These are phyloP conservation scores for Cephalopachus bancanus DNA, from an alignment of 2,797 vertebrate species.

Conservation along the genomic window DNA sequence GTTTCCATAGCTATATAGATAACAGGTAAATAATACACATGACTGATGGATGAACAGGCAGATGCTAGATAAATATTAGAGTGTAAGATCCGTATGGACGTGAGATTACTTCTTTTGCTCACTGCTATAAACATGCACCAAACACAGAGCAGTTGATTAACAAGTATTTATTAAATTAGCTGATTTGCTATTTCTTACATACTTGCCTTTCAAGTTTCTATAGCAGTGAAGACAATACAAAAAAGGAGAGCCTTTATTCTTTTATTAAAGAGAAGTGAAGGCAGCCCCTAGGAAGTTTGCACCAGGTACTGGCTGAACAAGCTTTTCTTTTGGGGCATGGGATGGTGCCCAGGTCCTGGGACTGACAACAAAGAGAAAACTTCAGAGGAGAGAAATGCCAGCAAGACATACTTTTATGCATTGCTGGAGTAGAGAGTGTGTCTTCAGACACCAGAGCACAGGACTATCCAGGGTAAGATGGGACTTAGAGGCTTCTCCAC, in stretches of 20 bases:
- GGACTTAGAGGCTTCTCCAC: neutral
- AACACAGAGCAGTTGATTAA: neutral
- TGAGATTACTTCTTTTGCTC: neutral
- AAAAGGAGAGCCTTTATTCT: neutral
- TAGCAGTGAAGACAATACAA: neutral
- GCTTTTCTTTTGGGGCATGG: neutral
- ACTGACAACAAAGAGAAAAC: neutral
- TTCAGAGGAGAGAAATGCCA: neutral
- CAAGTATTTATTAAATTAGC: slow-evolving; percentile 46
- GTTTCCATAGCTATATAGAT: neutral
- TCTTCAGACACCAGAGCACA: neutral
- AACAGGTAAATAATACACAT: slow-evolving; percentile 9
- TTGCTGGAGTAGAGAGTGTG: neutral
- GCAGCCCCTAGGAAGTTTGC: neutral
- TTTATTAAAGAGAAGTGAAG: slow-evolving; percentile 48
- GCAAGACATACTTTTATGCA: neutral
- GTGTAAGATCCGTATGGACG: neutral
- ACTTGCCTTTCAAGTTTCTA: slow-evolving; percentile 15
- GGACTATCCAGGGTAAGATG: neutral
- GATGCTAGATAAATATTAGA: neutral
- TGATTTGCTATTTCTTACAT: slow-evolving; percentile 34
- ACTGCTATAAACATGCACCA: neutral
- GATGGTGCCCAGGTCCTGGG: neutral
- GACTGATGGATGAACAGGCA: neutral
- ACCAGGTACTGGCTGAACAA: neutral